Conservation (phyloP, 2,888 invertebrate species). For the Macrophya annulata region DNA sequence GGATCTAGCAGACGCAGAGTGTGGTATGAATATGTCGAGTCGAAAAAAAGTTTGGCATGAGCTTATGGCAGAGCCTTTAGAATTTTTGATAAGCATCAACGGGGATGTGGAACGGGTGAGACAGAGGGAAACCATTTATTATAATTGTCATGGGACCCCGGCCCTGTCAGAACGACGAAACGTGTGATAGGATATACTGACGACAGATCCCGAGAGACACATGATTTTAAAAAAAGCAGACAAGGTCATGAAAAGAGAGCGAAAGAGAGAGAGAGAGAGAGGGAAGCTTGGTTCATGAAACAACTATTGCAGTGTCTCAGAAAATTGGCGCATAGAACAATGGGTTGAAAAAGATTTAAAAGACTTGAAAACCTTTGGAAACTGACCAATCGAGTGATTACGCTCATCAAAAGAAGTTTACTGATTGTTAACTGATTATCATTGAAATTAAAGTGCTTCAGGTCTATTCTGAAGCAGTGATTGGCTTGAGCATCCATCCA, state of each 20-base stretch:
- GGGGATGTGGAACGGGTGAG: not conserved
- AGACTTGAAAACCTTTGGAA: not conserved
- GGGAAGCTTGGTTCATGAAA: not conserved
- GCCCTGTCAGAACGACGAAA: conserved; percentile 25
- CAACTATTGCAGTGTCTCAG: not conserved
- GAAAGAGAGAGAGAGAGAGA: not conserved
- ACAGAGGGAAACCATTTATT: conserved; percentile 29
- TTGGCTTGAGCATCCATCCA: not conserved
- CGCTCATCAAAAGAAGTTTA: not conserved
- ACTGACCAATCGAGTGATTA: not conserved
- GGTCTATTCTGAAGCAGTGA: not conserved
- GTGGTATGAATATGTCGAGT: not conserved
- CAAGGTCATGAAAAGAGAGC: not conserved
- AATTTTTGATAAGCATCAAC: conserved; percentile 1
- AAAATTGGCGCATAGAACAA: not conserved
- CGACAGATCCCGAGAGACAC: not conserved
- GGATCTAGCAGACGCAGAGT: not conserved
- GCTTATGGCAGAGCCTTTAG: not conserved
- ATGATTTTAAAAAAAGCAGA: not conserved
- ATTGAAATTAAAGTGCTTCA: not conserved
- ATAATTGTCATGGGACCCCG: conserved; percentile 11
- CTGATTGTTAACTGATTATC: too few species aligned
- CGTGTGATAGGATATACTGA: conserved; percentile 8
- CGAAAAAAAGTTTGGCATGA: not conserved
- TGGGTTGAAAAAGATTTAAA: not conserved